Conservation (phyloP, 2,888 invertebrate genomes). For the Pterobdella sp. region DNA sequence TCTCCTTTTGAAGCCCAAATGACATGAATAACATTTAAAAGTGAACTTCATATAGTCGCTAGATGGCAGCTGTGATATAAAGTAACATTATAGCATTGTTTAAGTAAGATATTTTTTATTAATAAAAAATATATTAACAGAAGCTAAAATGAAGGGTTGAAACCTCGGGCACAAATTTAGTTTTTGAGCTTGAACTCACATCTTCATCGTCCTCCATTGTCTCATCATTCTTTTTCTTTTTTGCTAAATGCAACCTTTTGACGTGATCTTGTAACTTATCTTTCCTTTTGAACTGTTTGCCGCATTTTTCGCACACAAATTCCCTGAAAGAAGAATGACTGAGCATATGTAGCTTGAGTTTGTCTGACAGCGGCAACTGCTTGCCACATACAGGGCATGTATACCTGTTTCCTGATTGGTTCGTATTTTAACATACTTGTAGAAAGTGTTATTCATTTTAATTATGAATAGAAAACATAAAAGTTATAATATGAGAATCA, state of each 20-base stretch:
- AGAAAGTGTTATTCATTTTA: too few species aligned
- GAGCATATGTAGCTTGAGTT: constrained; percentile 65
- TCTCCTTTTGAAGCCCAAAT: constrained; percentile 67
- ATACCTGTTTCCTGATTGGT: neutral
- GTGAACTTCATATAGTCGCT: constrained; percentile 53
- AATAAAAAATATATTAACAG: neutral
- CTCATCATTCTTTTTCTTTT: constrained; percentile 24
- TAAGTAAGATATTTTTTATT: too few species aligned
- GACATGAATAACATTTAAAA: constrained; percentile 69
- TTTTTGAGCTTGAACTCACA: neutral
- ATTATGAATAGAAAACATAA: too few species aligned
- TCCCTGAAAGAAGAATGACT: constrained; percentile 62
- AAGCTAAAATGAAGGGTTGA: neutral
- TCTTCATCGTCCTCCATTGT: neutral
- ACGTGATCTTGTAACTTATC: constrained; percentile 62
- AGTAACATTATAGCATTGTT: neutral
- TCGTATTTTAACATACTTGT: too few species aligned
- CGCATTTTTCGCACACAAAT: constrained; percentile 69
- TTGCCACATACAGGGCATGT: constrained; percentile 60
- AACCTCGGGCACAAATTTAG: constrained; percentile 2
- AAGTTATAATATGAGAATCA: too few species aligned
- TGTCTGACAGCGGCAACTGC: constrained; percentile 63
- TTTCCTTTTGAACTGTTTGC: constrained; percentile 68
- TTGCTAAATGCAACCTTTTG: constrained; percentile 52
- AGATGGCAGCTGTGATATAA: constrained; percentile 39